Percentiles rank a stretch among this genome's conserved stretches.
These are phyloP conservation scores for Neodiprion lecontei DNA, from an alignment of 1,140 invertebrate species.

Conservation along the genomic window DNA sequence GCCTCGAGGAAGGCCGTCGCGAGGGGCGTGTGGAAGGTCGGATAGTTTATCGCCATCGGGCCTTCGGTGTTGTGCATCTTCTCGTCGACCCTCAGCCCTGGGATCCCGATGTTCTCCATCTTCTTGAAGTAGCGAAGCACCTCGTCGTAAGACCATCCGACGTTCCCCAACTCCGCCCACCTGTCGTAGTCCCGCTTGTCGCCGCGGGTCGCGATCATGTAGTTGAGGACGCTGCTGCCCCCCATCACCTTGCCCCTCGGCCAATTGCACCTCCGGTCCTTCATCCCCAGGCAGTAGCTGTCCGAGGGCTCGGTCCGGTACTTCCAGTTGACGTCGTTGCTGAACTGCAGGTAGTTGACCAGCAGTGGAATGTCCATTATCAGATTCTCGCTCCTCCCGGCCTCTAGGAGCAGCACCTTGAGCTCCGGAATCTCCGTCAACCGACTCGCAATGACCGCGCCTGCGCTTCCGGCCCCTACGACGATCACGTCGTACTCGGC, in stretches of 20 bases:
- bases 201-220: constrained; percentile 86
- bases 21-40: constrained; percentile 61
- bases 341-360: constrained; percentile 68
- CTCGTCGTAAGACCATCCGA: constrained; percentile 81
- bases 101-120: constrained; percentile 71
- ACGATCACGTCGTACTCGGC: constrained; percentile 69
- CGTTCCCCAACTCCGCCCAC: constrained; percentile 77
- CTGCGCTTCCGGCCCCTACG: constrained; percentile 78
- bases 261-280: constrained; percentile 68
- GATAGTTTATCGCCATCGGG: constrained; percentile 35
- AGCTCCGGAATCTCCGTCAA: constrained; percentile 65
- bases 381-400: constrained; percentile 64
- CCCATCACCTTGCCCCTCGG: constrained; percentile 82
- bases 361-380: constrained; percentile 74
- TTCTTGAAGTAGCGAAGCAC: constrained; percentile 82
- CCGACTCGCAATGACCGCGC: constrained; percentile 72
- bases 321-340: constrained; percentile 70
- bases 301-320: constrained; percentile 70
- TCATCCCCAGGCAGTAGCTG: constrained; percentile 56
- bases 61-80: constrained; percentile 68
- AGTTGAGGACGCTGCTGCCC: constrained; percentile 86
- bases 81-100: constrained; percentile 58
- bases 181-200: constrained; percentile 79
- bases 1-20: constrained; percentile 65
- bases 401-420: constrained; percentile 74